Base-by-base conservation (phyloP, 2,888 invertebrate species). In the Catotricha subobsoleta region DNA sequence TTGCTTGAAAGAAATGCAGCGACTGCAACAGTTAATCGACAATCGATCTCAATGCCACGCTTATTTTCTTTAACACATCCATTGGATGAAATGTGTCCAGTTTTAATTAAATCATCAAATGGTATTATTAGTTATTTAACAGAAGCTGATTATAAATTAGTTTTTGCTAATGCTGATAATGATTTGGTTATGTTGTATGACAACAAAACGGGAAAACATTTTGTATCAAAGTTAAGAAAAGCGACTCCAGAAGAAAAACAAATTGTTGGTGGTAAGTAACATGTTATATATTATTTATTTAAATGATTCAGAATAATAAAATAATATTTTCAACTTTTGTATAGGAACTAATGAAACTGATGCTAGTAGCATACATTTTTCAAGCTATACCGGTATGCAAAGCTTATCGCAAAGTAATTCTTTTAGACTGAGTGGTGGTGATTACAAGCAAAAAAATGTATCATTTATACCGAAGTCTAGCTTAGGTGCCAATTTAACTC, bases 51-150 rank as follows among this genome's bases (percentile, higher is more conserved):
- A 0, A 67, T 82, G 53, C 84, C 91, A 0, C 76, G 80, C 1
- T 69, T 91, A 37, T 94, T 86, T 59, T 87, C 88, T 8, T 62
- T 94, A 43, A 70, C 80, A 1, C 90, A 92, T 67, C 92, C 92
- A 0, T 63, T 92, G 40, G 87, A 94, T 58, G 92, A 94, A 62
- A 79, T 90, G 20, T 78, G 81, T 42, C 92, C 92, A 0, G 72
- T 92, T 27, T 62, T 84, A 7, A 68, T 78, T 45, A 80, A 77
- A 54, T 74, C 78, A 13, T 67, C 73, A 45, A 64, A 62, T 1
- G 67, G 67, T 42, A 65, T 66, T 0, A 55, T 73, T 0, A 69
- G 71, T 41, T 71, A 76, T 49, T 67, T 76, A 45, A 74, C 71
- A n/a, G 76, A 76, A 50, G 67, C 67, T 0, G 70, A 72, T 43